A percentile compares a stretch with the other conserved stretches of the same genome.
Evolutionary conservation across 1,140 invertebrate species (phyloP).

Genomic region (Lordiphosa stackelbergi): DNA sequence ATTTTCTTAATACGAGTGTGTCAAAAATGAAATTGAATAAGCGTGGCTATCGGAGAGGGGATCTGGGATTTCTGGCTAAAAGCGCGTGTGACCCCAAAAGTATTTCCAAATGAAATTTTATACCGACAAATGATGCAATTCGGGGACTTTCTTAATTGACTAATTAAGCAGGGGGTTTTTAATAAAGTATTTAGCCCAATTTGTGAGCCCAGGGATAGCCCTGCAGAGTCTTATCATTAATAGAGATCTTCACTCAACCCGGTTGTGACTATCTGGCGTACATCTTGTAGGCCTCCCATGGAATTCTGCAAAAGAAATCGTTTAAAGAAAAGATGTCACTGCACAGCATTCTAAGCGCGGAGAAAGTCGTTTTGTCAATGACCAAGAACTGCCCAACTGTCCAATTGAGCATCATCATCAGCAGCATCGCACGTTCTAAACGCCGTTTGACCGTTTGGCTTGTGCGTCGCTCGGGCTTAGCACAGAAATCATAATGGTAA

Average conservation of each 20-base stretch:
- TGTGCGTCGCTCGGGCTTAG: slow-evolving; percentile 49
- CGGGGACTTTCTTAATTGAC: slow-evolving; percentile 43
- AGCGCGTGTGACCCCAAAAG: slow-evolving; percentile 58
- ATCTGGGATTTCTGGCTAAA: slow-evolving; percentile 31
- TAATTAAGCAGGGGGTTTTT: slow-evolving; percentile 31
- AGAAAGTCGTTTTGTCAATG: slow-evolving; percentile 75
- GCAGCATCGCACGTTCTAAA: slow-evolving; percentile 55
- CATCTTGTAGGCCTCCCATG: slow-evolving; percentile 43
- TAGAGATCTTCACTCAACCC: slow-evolving; percentile 29
- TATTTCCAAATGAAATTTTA: slow-evolving; percentile 44
- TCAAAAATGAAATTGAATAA: slow-evolving; percentile 49
- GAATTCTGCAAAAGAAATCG: slow-evolving; percentile 50
- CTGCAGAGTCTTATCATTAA: slow-evolving; percentile 19
- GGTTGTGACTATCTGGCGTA: slow-evolving; percentile 38
- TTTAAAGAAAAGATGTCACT: slow-evolving; percentile 57
- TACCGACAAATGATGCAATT: slow-evolving; percentile 70
- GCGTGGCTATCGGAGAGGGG: slow-evolving; percentile 13
- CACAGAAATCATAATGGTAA: slow-evolving; percentile 72
- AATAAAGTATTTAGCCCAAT: slow-evolving; percentile 23
- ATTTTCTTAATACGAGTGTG: slow-evolving; percentile 42
- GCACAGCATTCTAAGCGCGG: slow-evolving; percentile 55
- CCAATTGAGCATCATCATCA: slow-evolving; percentile 21
- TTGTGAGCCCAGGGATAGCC: slow-evolving; percentile 22
- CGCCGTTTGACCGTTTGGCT: slow-evolving; percentile 57
- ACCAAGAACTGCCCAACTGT: slow-evolving; percentile 53